phyloP scores from a whole-genome alignment of 2,113 vertebrate genomes.

The Numenius arquata region DNA sequence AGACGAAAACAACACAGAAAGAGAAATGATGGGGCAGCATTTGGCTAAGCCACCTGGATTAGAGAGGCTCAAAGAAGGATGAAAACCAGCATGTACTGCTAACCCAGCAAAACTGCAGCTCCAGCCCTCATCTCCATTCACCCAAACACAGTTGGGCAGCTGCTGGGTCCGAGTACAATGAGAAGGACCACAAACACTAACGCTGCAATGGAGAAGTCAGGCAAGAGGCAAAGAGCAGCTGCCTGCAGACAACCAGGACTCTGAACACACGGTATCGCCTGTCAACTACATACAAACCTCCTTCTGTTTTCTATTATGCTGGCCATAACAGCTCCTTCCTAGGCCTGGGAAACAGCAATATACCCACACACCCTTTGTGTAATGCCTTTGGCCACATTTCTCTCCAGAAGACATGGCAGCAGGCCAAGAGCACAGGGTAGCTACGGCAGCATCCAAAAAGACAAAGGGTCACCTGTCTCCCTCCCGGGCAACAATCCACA shows the following conservation, averaged over 20 bases:
- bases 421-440: neutral
- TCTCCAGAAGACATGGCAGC: neutral
- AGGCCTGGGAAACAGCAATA: neutral
- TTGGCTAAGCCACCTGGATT: neutral
- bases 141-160: neutral
- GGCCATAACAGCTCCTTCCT: neutral
- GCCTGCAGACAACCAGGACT: no score
- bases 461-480: neutral
- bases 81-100: neutral
- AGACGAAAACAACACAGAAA: neutral
- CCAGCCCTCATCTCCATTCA: neutral
- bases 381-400: neutral
- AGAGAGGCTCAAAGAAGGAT: neutral
- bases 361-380: fast-evolving
- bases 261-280: fast-evolving
- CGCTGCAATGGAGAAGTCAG: fast-evolving
- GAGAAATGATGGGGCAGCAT: conserved; percentile 35
- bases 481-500: fast-evolving
- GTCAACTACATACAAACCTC: neutral
- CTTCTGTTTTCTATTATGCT: fast-evolving
- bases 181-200: neutral
- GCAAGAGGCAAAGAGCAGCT: neutral
- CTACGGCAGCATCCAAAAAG: neutral
- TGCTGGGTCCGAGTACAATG: fast-evolving
- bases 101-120: conserved; percentile 20